These are phyloP conservation scores for Agapornis roseicollis DNA, from an alignment of 2,113 vertebrate genomes.

Conservation along the genomic window DNA sequence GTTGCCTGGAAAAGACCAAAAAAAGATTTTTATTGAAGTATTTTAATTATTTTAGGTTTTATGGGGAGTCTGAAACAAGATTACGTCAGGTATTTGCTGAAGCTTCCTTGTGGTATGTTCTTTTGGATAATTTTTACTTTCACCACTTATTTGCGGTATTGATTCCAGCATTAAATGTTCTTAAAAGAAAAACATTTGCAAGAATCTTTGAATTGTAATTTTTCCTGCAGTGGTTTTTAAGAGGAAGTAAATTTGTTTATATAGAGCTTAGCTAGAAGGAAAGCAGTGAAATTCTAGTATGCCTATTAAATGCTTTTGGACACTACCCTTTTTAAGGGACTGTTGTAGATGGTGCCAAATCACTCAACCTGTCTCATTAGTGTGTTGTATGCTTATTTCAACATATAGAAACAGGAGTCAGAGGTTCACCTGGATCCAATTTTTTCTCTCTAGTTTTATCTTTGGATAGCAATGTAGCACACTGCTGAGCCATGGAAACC, in stretches of 20 bases:
- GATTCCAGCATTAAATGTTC: background rate
- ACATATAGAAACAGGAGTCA: background rate
- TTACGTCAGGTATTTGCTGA: conserved; percentile 92
- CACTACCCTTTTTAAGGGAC: background rate
- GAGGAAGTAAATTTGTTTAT: conserved; percentile 11
- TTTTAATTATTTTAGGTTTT: conserved; percentile 81
- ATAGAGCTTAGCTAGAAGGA: background rate
- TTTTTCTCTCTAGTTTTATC: background rate
- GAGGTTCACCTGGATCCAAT: background rate
- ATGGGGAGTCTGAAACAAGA: conserved; percentile 91
- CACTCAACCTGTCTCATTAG: rapidly evolving
- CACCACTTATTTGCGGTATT: background rate
- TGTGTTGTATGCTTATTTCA: background rate
- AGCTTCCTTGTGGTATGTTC: conserved; percentile 83
- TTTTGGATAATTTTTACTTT: background rate
- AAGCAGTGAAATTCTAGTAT: conserved; percentile 14
- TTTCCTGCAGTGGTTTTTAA: background rate
- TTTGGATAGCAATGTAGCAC: background rate
- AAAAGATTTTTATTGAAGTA: background rate
- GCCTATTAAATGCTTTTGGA: background rate
- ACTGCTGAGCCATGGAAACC: background rate
- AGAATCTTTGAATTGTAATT: background rate
- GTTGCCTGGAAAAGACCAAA: background rate
- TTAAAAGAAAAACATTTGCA: background rate
- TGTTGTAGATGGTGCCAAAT: background rate